phyloP scores from a whole-genome alignment of 2,797 vertebrate species.

The Myoxocephalus aenaeus region DNA sequence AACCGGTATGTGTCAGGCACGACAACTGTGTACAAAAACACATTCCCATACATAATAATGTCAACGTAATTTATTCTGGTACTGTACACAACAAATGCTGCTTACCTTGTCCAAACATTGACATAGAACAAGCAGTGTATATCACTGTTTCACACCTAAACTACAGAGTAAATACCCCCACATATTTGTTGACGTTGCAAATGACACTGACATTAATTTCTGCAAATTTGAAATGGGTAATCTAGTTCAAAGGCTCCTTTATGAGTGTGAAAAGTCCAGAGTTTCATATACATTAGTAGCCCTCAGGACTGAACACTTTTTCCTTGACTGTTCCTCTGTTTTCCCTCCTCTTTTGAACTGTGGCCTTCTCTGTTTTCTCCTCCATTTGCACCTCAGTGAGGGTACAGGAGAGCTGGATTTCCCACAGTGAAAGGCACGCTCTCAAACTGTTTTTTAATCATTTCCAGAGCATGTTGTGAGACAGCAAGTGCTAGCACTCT shows the following conservation, averaged over 20 bases:
- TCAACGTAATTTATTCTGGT: constrained; percentile 64
- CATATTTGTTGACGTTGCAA: not conserved
- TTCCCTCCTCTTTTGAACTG: constrained; percentile 61
- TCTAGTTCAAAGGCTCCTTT: constrained; percentile 1
- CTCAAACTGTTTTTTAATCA: constrained; percentile 89
- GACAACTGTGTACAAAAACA: constrained; percentile 73
- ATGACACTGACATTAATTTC: not conserved
- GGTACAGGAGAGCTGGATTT: constrained; percentile 83
- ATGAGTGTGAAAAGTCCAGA: constrained; percentile 5
- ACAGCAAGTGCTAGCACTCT: constrained; percentile 76
- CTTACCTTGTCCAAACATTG: constrained; percentile 33
- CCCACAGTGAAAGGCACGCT: constrained; percentile 84
- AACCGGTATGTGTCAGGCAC: constrained; percentile 71
- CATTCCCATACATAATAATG: constrained; percentile 71
- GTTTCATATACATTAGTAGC: constrained; percentile 18
- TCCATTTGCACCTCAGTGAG: constrained; percentile 80
- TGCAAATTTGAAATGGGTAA: not conserved
- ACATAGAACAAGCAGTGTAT: constrained; percentile 7
- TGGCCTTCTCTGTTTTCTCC: constrained; percentile 72
- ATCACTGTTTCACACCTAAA: constrained; percentile 2
- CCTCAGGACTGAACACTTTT: constrained; percentile 56
- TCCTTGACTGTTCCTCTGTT: constrained; percentile 39
- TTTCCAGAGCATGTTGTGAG: constrained; percentile 89
- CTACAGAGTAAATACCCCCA: not conserved
- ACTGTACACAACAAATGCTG: constrained; percentile 49